phyloP scores from a whole-genome alignment of 2,888 invertebrate genomes.

The Noctua comes region DNA sequence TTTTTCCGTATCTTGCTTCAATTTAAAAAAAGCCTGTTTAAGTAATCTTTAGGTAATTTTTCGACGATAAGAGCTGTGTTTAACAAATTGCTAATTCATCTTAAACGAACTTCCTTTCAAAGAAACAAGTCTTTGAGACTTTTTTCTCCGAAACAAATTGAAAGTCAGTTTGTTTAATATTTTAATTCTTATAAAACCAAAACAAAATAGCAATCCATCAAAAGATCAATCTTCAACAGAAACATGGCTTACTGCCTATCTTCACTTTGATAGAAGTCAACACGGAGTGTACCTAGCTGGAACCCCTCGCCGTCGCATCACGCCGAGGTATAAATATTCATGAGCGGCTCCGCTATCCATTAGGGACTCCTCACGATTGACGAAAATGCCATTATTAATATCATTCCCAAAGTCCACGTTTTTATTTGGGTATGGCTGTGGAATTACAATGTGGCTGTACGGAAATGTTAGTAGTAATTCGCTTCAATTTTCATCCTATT shows the following conservation, averaged over 20 bases:
- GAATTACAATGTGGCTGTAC: slow-evolving; percentile 48
- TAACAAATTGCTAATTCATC: background rate
- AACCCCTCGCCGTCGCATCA: slow-evolving; percentile 35
- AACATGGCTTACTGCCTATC: slow-evolving; percentile 26
- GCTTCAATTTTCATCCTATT: background rate
- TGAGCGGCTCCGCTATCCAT: slow-evolving; percentile 62
- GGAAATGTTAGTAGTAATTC: slow-evolving; percentile 2
- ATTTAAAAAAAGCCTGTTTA: background rate
- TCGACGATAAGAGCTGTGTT: background rate
- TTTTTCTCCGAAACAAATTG: background rate
- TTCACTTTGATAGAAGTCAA: slow-evolving; percentile 4
- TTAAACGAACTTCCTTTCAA: background rate
- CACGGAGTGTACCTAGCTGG: slow-evolving; percentile 23
- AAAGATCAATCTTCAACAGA: slow-evolving; percentile 18
- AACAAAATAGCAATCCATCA: background rate
- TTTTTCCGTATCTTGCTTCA: background rate
- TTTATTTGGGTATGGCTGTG: slow-evolving; percentile 53
- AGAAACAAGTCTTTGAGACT: slow-evolving; percentile 1
- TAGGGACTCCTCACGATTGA: slow-evolving; percentile 61
- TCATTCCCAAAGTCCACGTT: slow-evolving; percentile 53
- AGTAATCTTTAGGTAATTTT: background rate
- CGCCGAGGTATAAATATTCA: slow-evolving; percentile 63
- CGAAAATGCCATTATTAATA: slow-evolving; percentile 64
- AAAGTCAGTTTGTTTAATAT: background rate
- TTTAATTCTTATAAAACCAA: background rate